Evolutionary conservation across 1,140 invertebrate genomes (phyloP), one percentile per base, ranked within the genome.

Genomic region (Oryzaephilus surinamensis): DNA sequence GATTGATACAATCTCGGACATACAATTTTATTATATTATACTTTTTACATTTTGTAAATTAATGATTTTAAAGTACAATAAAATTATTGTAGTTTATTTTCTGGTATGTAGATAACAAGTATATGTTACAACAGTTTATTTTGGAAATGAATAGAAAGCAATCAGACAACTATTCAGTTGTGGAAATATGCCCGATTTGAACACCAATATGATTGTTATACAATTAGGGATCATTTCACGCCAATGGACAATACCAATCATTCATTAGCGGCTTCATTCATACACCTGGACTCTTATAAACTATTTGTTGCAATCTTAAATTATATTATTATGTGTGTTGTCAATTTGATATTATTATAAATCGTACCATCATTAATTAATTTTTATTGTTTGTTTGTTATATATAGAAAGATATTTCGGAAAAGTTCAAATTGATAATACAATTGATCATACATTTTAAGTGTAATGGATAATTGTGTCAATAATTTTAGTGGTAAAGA

Each of bases 191-290:
- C 43, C 38, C 35, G 31, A 44, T 32, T 41, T 43, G 33, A 40
- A 45, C 42, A 48, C 41, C 43, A 34, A 45, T 36, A 27, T 51
- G 46, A 55, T 57, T 57, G 52, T 57, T 50, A 42, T 41, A 50
- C 55, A 57, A 57, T 57, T 57, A 57, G 55, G 52, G 50, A 48
- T 57, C 48, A 57, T 57, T 57, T 57, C 52, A 57, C 55, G 55
- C 41, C 48, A 41, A 3, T 40, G 46, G 43, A 57, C 55, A 57
- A 57, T 55, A 39, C 29, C 36, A n/a, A 40, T 51, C 48, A 54
- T 57, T 57, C 55, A 55, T 55, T 55, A 55, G 48, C 46, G 48
- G 43, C 35, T 33, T 41, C 32, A 39, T 48, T 51, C 46, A 48
- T 17, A 29, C 36, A 38, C 36, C 36, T 38, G 36, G 36, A 15